Conservation (phyloP, 1,140 invertebrate species). For the Drosophila jambulina region DNA sequence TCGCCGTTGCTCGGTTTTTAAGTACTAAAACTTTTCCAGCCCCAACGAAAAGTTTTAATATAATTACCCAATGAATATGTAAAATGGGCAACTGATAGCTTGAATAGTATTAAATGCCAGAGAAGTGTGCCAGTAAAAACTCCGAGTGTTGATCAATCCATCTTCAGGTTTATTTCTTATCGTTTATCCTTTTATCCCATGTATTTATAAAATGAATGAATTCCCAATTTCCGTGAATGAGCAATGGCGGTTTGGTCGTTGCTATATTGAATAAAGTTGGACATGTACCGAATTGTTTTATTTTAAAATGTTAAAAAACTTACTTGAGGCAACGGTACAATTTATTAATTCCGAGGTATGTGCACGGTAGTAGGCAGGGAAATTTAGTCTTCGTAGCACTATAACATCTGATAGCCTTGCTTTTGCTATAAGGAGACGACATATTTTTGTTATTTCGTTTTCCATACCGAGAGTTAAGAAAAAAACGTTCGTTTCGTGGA, state of each 20-base stretch:
- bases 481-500: slow-evolving; percentile 82
- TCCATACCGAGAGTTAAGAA: slow-evolving; percentile 82
- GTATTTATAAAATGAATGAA: background rate
- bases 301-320: background rate
- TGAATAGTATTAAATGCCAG: slow-evolving; percentile 6
- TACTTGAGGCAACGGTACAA: background rate
- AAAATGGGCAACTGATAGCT: background rate
- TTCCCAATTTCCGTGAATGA: background rate
- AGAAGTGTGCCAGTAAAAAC: slow-evolving; percentile 6
- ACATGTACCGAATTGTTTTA: background rate
- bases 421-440: slow-evolving; percentile 58
- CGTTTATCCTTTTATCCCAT: background rate
- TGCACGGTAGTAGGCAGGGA: background rate
- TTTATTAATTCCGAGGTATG: background rate
- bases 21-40: slow-evolving; percentile 10
- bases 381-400: background rate
- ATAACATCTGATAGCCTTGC: background rate
- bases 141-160: background rate
- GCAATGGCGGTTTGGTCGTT: background rate
- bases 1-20: background rate
- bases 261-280: background rate
- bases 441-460: slow-evolving; percentile 67
- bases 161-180: background rate
- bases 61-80: background rate
- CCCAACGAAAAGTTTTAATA: slow-evolving; percentile 7